Conservation (phyloP, 2,113 vertebrate genomes). For the Etheostoma cragini region DNA sequence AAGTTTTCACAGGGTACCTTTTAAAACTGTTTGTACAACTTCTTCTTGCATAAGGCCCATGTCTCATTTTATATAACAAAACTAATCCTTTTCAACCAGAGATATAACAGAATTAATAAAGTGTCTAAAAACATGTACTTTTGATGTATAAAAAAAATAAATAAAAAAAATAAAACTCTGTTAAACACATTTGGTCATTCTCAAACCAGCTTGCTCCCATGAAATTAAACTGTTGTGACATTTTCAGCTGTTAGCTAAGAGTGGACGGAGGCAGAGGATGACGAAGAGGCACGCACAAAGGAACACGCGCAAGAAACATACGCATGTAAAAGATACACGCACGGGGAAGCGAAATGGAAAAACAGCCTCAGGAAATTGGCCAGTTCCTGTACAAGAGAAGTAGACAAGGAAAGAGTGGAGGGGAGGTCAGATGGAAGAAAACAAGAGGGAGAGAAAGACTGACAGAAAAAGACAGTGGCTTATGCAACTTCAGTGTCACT, state of each 20-base stretch:
- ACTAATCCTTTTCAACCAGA: not conserved
- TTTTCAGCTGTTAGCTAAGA: conserved; percentile 58
- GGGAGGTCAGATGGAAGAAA: conserved; percentile 34
- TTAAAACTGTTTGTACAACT: not conserved
- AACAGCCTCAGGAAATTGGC: conserved; percentile 68
- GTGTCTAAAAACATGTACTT: not conserved
- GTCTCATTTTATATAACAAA: not conserved
- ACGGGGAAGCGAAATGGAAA: conserved; percentile 64
- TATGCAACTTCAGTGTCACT: conserved; percentile 42
- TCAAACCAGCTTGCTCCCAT: conserved; percentile 23
- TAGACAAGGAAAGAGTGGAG: conserved; percentile 11
- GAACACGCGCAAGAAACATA: conserved; percentile 45
- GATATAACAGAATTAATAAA: not conserved
- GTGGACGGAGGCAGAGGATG: conserved; percentile 50
- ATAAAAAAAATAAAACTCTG: conserved; percentile 4
- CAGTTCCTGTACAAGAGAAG: conserved; percentile 65
- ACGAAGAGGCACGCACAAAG: conserved; percentile 45
- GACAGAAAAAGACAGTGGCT: conserved; percentile 28
- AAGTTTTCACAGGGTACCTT: not conserved
- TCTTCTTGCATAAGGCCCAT: not conserved
- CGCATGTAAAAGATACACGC: conserved; percentile 65
- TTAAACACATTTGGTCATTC: conserved; percentile 21
- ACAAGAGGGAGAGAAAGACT: conserved; percentile 27
- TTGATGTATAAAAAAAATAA: not conserved
- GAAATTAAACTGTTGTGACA: conserved; percentile 70